Conservation (phyloP, 2,888 invertebrate species). For the Dryadula phaetusa region DNA sequence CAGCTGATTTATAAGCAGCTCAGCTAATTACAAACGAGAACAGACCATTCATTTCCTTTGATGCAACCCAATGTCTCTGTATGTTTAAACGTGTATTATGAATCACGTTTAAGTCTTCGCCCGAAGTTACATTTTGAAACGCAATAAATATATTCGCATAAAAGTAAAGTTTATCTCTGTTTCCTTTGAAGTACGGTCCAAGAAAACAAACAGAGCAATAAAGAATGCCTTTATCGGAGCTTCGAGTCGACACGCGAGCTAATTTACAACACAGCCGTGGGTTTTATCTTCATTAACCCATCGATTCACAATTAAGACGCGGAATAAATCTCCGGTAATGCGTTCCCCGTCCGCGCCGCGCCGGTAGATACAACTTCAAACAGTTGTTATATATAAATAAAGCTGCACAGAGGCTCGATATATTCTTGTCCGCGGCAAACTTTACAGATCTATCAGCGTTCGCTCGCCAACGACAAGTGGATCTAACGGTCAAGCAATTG, state of each 20-base stretch:
- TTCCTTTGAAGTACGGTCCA: constrained; percentile 81
- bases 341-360: constrained; percentile 79
- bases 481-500: constrained; percentile 54
- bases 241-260: constrained; percentile 84
- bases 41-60: constrained; percentile 71
- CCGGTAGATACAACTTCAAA: constrained; percentile 83
- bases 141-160: constrained; percentile 79
- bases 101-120: constrained; percentile 51
- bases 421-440: constrained; percentile 84
- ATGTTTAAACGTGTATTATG: constrained; percentile 51
- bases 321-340: constrained; percentile 84
- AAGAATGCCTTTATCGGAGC: constrained; percentile 83
- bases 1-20: constrained; percentile 79
- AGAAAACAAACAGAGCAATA: constrained; percentile 84
- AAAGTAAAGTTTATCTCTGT: constrained; percentile 80
- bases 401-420: constrained; percentile 84
- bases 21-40: constrained; percentile 75
- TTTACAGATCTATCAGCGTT: constrained; percentile 81
- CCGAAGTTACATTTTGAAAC: constrained; percentile 56
- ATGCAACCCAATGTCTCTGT: constrained; percentile 62
- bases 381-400: constrained; percentile 85
- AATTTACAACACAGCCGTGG: constrained; percentile 84
- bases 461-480: constrained; percentile 64
- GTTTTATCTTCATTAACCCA: constrained; percentile 85
- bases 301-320: constrained; percentile 85